Evolutionary conservation across 2,113 vertebrate species (phyloP).

Genomic region (Laticauda laticaudata): DNA sequence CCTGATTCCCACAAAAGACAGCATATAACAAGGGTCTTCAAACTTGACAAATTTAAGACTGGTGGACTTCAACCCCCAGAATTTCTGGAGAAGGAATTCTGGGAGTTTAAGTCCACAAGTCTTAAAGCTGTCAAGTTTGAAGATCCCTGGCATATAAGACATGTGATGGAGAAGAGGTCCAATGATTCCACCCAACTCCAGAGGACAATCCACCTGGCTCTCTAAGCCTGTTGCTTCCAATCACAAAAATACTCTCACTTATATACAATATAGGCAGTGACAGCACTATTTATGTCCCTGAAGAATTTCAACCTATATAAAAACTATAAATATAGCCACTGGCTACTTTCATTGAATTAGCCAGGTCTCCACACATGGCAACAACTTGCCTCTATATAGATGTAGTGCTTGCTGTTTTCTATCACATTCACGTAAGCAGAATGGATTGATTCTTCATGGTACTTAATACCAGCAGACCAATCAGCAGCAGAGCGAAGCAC

Average conservation of each 20-base stretch:
- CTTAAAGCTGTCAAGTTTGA: too few species aligned
- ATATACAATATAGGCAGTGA: neutral
- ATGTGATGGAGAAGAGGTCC: neutral
- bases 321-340: neutral
- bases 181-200: neutral
- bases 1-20: neutral
- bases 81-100: too few species aligned
- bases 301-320: neutral
- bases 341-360: neutral
- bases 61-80: too few species aligned
- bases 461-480: slow-evolving; percentile 96
- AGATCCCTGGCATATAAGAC: too few species aligned
- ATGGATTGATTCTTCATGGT: slow-evolving; percentile 96
- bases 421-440: slow-evolving; percentile 82
- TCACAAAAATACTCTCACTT: neutral
- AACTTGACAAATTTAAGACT: too few species aligned
- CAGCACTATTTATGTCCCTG: neutral
- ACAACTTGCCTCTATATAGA: slow-evolving; percentile 89
- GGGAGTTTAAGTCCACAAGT: too few species aligned
- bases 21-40: too few species aligned
- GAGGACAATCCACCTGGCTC: neutral
- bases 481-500: slow-evolving; percentile 89
- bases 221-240: neutral
- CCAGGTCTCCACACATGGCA: neutral
- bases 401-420: slow-evolving; percentile 87